Evolutionary conservation across 2,888 invertebrate genomes (phyloP).

Genomic region (Tortricodes alternella): DNA sequence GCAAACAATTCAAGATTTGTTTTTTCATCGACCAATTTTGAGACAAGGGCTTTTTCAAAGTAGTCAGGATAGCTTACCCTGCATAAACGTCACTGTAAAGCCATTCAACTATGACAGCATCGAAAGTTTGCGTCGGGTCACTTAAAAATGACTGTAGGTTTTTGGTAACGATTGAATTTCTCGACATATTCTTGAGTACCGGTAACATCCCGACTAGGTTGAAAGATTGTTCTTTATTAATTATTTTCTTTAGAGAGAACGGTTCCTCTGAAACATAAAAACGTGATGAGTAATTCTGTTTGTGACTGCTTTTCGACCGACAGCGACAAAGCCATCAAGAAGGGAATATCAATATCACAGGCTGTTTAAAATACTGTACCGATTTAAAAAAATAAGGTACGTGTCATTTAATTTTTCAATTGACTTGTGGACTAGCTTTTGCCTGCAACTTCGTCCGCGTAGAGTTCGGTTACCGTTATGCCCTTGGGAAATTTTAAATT

Average conservation of each 20-base stretch:
- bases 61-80: conserved; percentile 41
- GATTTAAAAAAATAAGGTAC: no score
- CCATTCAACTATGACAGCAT: conserved; percentile 57
- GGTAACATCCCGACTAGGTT: conserved; percentile 31
- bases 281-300: neutral
- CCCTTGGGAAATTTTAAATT: no score
- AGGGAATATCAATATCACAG: no score
- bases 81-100: conserved; percentile 51
- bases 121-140: conserved; percentile 47
- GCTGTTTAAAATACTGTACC: no score
- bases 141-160: conserved; percentile 45
- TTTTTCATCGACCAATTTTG: conserved; percentile 4
- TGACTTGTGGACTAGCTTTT: no score
- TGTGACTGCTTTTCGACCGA: neutral
- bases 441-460: no score
- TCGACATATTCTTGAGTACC: conserved; percentile 24
- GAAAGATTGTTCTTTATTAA: conserved; percentile 32
- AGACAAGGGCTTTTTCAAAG: neutral
- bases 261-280: neutral
- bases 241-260: conserved; percentile 23
- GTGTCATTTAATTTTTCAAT: no score
- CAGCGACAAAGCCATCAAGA: no score
- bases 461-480: no score
- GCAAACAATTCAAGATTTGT: conserved; percentile 20
- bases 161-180: conserved; percentile 35